phyloP scores from a whole-genome alignment of 2,888 invertebrate genomes.

The Acleris holmiana region DNA sequence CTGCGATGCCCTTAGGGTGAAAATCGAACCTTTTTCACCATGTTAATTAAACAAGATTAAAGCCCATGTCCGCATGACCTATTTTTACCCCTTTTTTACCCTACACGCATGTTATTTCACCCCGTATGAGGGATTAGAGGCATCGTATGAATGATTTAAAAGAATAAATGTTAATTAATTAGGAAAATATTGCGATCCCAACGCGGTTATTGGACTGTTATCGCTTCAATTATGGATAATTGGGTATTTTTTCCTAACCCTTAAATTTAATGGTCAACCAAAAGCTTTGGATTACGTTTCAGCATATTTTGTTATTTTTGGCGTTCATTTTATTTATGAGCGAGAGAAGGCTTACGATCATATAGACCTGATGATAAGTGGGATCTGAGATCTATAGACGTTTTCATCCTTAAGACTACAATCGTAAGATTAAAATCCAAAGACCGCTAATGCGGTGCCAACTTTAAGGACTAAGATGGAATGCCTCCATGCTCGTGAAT shows the following conservation, averaged over 20 bases:
- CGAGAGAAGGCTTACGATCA: too few species aligned
- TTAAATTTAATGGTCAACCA: constrained; percentile 28
- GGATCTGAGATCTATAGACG: too few species aligned
- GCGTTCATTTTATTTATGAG: not conserved
- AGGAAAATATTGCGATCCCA: constrained; percentile 63
- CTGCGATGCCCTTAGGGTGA: constrained; percentile 57
- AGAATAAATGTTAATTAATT: constrained; percentile 77
- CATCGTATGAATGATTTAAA: constrained; percentile 67
- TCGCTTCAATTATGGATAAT: constrained; percentile 36
- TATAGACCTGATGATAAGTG: not conserved
- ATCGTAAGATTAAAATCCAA: too few species aligned
- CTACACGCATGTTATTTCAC: constrained; percentile 60
- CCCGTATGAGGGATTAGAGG: constrained; percentile 48
- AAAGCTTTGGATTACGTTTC: not conserved
- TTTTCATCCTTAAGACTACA: too few species aligned
- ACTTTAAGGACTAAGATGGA: too few species aligned
- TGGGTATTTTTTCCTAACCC: constrained; percentile 18
- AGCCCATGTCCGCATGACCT: constrained; percentile 72
- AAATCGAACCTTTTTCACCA: constrained; percentile 74
- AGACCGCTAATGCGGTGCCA: too few species aligned
- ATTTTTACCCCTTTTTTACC: constrained; percentile 77
- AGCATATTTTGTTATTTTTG: not conserved
- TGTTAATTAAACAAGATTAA: constrained; percentile 81
- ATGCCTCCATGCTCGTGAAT: not conserved
- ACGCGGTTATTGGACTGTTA: constrained; percentile 63